Conservation (phyloP, 2,797 vertebrate genomes). For the Yasuhikotakia modesta region DNA sequence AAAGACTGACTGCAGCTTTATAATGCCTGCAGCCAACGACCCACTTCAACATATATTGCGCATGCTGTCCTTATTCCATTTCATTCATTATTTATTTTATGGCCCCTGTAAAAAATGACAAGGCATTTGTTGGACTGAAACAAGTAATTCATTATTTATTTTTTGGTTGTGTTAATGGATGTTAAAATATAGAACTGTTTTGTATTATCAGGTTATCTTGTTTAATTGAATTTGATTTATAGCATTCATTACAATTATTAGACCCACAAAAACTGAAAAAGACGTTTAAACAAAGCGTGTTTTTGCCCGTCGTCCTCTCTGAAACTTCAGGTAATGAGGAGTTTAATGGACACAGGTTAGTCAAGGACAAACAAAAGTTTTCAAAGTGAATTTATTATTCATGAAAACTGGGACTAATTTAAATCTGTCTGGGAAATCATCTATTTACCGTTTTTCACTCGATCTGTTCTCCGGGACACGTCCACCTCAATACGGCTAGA, state of each 20-base stretch:
- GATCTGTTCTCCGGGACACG: not conserved
- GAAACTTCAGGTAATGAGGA: not conserved
- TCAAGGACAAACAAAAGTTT: not conserved
- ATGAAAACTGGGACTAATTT: not conserved
- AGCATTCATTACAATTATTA: not conserved
- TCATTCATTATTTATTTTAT: slow-evolving; percentile 26
- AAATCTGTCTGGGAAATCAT: not conserved
- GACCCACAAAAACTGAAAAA: not conserved
- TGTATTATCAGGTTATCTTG: not conserved
- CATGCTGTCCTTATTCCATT: slow-evolving; percentile 24
- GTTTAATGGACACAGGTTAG: slow-evolving; percentile 1
- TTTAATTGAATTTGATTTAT: not conserved
- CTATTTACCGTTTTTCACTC: not conserved
- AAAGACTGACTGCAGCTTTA: slow-evolving; percentile 50
- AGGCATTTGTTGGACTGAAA: not conserved
- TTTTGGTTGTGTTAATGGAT: not conserved
- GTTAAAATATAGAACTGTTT: not conserved
- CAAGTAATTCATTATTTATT: not conserved
- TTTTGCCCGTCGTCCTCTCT: not conserved
- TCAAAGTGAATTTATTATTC: not conserved
- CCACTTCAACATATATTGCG: slow-evolving; percentile 49
- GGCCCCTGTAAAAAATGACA: not conserved
- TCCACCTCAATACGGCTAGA: too few relatives aligned
- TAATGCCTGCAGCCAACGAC: slow-evolving; percentile 45
- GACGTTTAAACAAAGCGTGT: not conserved